Conservation (phyloP, 2,797 vertebrate genomes). For the Philypnodon macrostomus region DNA sequence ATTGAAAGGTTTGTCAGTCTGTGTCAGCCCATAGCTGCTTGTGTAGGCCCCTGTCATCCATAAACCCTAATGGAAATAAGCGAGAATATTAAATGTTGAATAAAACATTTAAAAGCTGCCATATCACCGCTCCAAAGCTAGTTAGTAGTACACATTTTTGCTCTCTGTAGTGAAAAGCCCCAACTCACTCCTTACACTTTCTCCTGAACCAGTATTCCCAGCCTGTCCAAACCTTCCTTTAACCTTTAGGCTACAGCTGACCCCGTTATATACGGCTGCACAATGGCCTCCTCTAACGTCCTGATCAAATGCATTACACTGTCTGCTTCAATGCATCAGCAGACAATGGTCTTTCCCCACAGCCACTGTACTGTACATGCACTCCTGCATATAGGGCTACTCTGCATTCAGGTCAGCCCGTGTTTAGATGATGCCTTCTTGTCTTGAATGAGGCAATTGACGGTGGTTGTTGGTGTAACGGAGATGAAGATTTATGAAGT, state of each 20-base stretch:
- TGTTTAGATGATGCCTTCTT: constrained; percentile 4
- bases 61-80: no score
- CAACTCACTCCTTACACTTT: constrained; percentile 2
- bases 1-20: no score
- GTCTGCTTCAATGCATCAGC: constrained; percentile 41
- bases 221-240: constrained; percentile 21
- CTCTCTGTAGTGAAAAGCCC: no score
- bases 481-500: no score
- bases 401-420: constrained; percentile 29
- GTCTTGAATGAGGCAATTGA: constrained; percentile 3
- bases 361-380: constrained; percentile 39
- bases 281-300: constrained; percentile 23
- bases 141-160: neutral
- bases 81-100: no score
- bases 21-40: no score
- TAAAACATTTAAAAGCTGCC: no score
- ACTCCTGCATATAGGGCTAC: neutral
- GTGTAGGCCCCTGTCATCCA: no score
- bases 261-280: constrained; percentile 47
- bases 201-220: constrained; percentile 13
- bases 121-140: neutral
- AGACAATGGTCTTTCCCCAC: constrained; percentile 38
- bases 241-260: constrained; percentile 54
- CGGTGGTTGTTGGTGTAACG: neutral
- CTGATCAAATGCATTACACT: constrained; percentile 48